Evolutionary conservation across 2,888 invertebrate genomes (phyloP), one percentile per base, ranked within the genome.

Genomic region (Drymonia ruficornis): DNA sequence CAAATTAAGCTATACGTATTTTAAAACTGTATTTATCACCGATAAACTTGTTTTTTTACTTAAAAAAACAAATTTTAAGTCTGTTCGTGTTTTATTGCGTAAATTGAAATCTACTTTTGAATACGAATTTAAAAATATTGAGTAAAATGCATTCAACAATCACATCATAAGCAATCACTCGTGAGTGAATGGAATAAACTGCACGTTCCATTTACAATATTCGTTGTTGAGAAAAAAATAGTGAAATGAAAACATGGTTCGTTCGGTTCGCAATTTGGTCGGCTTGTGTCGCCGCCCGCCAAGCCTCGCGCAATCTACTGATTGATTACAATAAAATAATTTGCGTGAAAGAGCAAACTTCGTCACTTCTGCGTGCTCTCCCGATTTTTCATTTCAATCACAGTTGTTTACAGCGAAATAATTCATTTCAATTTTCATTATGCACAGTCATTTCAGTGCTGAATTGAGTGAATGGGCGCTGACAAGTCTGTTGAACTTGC

Each of bases 101-200:
- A 23, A 23, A 23, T 23, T 23, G 23, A 23, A 7, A 23, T 23
- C 23, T 23, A 23, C 23, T 23, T 23, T 7, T 23, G 23, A 23
- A 23, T 23, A n/a, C 60, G 49, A 57, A 62, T 55, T 52, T 56
- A 53, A 56, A 56, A 59, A 59, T 67, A 64, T 60, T 55, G 56
- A 55, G 64, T 64, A 72, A 83, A 86, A 82, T 78, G 75, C 79
- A 81, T 81, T 84, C 80, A 85, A 87, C 88, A 86, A 86, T 86
- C 81, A 83, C 84, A 86, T 89, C 86, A 86, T 86, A 85, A 83
- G 84, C 86, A 88, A 88, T 89, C 84, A 85, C 76, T 79, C 70
- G 76, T 74, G 79, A 79, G 70, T 86, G 84, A 87, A 87, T 86
- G 83, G 84, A 87, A 84, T 80, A 84, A 88, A 90, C 87, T 88